Evolutionary conservation across 35 echinoderm and acorn worm genomes (phyloP), one percentile per base, ranked within the genome.

Genomic region (Strongylocentrotus purpuratus): DNA sequence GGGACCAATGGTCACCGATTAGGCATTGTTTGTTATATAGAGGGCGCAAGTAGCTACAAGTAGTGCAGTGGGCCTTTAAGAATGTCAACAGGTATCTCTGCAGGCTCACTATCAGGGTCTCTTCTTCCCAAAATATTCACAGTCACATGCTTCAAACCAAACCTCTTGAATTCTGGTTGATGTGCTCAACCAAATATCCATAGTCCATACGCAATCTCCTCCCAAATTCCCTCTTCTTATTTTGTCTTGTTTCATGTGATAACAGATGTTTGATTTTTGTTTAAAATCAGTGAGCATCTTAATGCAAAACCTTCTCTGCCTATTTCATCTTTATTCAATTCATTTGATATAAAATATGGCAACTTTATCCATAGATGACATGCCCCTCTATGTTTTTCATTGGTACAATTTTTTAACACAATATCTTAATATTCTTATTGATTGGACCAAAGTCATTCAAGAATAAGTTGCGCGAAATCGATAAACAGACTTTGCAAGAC

Each of bases 121-220:
- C 65, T 0, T 78, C 65, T 78, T 22, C 50, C 50, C 7, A n/a
- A 78, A 28, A 78, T 78, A 78, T 78, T 78, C 65, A 78, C 4
- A 78, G 65, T 78, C 65, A 78, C 65, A 78, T 78, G 5, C 65
- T 78, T 78, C 65, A 78, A 78, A 78, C 65, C 65, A 78, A 78
- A 78, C 65, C 65, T 78, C 20, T 78, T 78, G 65, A 78, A 78
- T 78, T n/a, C 25, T 15, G 50, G 50, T 55, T 15, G 50, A 55
- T 55, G 50, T 55, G 7, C 50, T 55, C 11, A 14, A 9, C 15
- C 20, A 28, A 22, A 28, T n/a, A 28, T 7, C 65, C 65, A 78
- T 5, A 78, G 5, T 7, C 65, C 65, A 78, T 5, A 78, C n/a
- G 28, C 65, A 55, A 55, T 55, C 50, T 55, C 11, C 11, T 55